Evolutionary conservation across 2,113 vertebrate genomes (phyloP), one percentile per base, ranked within the genome.

Genomic region (Otus sunia): DNA sequence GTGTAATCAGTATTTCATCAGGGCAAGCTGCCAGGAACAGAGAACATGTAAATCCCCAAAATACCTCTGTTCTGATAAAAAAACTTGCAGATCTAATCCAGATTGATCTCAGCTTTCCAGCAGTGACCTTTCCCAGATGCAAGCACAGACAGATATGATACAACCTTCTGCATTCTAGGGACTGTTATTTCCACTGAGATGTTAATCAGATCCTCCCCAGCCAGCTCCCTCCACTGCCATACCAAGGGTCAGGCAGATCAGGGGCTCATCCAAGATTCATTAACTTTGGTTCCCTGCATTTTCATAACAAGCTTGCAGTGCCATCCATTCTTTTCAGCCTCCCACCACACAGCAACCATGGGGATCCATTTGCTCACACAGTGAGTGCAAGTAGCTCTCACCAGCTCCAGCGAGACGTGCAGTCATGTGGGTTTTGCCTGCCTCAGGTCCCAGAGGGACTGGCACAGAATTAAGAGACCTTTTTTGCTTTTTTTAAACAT

Each of bases 281-380:
- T 95, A 92, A 90, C 84, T 92, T 68, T 92, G 86, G 55, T 74
- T 92, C 91, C 59, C 83, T 75, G 66, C 45, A 58, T 93, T 96
- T 91, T 94, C 80, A 62, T 91, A 94, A 96, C 0, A 4, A 95
- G 80, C 62, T 90, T 73, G 77, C 80, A 76, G 67, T 85, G 92
- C 71, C 80, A 94, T 92, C 84, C 76, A 66, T 97, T 91, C 86
- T 95, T 81, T 94, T 55, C 94, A 82, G 80, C 62, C 82, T 86
- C 39, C 47, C 60, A 47, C 27, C 0, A 0, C 0, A 0, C 66
- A 81, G 73, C 1, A 7, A 43, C 49, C 39, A 62, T 4, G 16
- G 49, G 52, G 92, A 91, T 86, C 62, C 27, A 39, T 93, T 80
- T 89, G 79, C 49, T 77, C 72, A 86, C 26, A 41, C 5, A 25